Conservation (phyloP, 2,888 invertebrate species). For the Dexiosoma caninum region DNA sequence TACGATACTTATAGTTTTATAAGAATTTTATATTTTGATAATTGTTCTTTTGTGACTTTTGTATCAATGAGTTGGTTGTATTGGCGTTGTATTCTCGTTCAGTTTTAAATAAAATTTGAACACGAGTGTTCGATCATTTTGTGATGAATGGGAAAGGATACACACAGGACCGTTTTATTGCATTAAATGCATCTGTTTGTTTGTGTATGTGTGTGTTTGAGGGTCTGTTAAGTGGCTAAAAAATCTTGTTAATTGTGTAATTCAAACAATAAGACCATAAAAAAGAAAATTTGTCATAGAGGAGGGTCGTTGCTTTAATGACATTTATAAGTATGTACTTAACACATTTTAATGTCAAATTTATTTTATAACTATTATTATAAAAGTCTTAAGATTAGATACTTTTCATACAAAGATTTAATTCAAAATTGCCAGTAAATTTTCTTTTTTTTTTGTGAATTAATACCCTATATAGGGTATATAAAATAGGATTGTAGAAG, state of each 20-base stretch:
- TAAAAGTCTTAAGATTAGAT: background rate
- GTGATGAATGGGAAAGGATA: slow-evolving; percentile 44
- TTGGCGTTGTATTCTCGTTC: background rate
- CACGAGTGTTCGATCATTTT: slow-evolving; percentile 59
- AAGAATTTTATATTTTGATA: slow-evolving; percentile 59
- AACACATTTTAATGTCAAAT: slow-evolving; percentile 62
- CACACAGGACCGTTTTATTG: slow-evolving; percentile 21
- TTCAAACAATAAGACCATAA: slow-evolving; percentile 63
- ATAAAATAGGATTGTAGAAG: background rate
- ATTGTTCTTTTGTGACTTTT: slow-evolving; percentile 64
- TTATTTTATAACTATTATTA: slow-evolving; percentile 33
- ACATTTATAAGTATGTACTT: slow-evolving; percentile 62
- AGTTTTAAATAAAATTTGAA: slow-evolving; percentile 19
- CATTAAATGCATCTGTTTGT: slow-evolving; percentile 35
- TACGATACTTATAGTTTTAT: slow-evolving; percentile 42
- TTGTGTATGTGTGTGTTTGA: slow-evolving; percentile 65
- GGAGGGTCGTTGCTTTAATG: slow-evolving; percentile 58
- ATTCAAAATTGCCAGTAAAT: slow-evolving; percentile 26
- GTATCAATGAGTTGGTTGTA: slow-evolving; percentile 38
- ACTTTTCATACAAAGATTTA: background rate
- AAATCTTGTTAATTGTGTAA: slow-evolving; percentile 71
- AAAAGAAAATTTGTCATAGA: slow-evolving; percentile 60
- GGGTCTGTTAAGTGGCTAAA: slow-evolving; percentile 75
- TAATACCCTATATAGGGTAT: background rate
- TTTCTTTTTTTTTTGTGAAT: background rate